These are phyloP conservation scores for Eugnorisma glareosa DNA, from an alignment of 2,888 invertebrate species.

Conservation along the genomic window DNA sequence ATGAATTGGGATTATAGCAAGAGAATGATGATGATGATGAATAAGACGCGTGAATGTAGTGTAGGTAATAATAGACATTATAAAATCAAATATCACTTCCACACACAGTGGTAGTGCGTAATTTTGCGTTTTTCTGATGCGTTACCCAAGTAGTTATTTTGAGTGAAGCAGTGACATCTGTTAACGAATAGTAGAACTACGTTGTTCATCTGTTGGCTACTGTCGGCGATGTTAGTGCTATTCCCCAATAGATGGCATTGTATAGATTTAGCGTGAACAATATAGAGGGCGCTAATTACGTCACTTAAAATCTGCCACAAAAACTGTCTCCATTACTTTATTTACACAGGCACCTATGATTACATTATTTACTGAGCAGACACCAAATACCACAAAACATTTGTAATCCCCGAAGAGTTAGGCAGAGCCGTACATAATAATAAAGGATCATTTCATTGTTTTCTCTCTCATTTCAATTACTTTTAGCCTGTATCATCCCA, in stretches of 20 bases:
- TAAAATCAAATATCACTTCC: too few relatives aligned
- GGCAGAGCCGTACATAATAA: background rate
- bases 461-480: too few relatives aligned
- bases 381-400: background rate
- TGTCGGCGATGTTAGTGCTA: conserved; percentile 23
- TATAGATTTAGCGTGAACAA: rapidly evolving
- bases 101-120: background rate
- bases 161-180: conserved; percentile 64
- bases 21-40: background rate
- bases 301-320: background rate
- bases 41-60: background rate
- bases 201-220: background rate
- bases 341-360: too few relatives aligned
- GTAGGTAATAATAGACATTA: background rate
- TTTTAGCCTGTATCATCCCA: too few relatives aligned
- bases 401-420: background rate
- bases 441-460: too few relatives aligned
- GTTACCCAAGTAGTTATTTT: background rate
- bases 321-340: too few relatives aligned
- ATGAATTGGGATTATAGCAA: too few relatives aligned
- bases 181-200: conserved; percentile 54
- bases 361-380: background rate
- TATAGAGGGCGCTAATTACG: conserved; percentile 28
- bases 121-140: background rate
- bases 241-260: conserved; percentile 54